Evolutionary conservation across 2,888 invertebrate species (phyloP).

Genomic region (Lasioglossum malachurum): DNA sequence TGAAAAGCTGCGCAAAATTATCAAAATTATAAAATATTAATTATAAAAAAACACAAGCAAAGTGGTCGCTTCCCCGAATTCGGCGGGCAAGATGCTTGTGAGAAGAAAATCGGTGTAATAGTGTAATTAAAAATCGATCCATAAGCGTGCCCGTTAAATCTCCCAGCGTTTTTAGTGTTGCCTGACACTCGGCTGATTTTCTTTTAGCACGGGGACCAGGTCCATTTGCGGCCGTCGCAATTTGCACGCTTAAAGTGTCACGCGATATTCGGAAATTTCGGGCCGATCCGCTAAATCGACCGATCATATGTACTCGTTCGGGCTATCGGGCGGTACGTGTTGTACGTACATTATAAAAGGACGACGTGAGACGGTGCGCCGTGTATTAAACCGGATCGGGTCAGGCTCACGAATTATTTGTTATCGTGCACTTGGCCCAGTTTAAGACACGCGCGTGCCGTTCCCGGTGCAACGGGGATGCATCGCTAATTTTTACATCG

Average conservation of each 20-base stretch:
- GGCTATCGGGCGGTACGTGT: neutral
- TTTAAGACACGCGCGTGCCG: conserved; percentile 53
- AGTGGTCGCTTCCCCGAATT: neutral
- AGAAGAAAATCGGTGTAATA: neutral
- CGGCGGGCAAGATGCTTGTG: neutral
- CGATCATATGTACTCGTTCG: neutral
- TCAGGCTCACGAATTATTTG: conserved; percentile 73
- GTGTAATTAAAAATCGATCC: neutral
- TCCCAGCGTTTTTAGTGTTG: neutral
- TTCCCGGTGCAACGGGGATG: conserved; percentile 32
- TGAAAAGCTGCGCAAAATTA: too few species aligned
- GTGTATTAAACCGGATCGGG: conserved; percentile 63
- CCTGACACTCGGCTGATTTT: neutral
- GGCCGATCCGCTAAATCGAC: neutral
- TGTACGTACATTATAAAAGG: neutral
- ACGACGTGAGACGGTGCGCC: neutral
- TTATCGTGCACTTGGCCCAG: conserved; percentile 76
- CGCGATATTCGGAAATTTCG: conserved; percentile 3
- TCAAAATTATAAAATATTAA: too few species aligned
- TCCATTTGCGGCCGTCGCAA: neutral
- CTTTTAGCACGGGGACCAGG: neutral
- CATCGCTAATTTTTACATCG: conserved; percentile 52
- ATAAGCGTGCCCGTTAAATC: neutral
- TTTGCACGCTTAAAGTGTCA: conserved; percentile 6
- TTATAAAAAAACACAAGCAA: neutral